A percentile compares a stretch with the other conserved stretches of the same genome.
These are phyloP conservation scores for Eristalis intricaria DNA, from an alignment of 2,888 invertebrate genomes.

Conservation along the genomic window DNA sequence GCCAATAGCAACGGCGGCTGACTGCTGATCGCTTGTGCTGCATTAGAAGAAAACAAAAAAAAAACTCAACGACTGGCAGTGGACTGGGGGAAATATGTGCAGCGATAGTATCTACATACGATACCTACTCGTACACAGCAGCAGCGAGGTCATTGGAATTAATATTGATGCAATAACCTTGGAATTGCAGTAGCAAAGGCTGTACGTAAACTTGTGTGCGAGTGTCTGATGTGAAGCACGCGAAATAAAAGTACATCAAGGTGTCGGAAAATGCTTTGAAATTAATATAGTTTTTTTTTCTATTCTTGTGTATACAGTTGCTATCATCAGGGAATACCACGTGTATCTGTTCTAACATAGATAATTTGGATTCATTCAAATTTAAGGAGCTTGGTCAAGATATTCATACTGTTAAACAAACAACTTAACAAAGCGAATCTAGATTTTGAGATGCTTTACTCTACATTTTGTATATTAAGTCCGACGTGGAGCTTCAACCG, in stretches of 20 bases:
- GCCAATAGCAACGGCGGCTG: conserved; percentile 9
- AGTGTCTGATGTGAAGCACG: conserved; percentile 9
- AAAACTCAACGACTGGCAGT: conserved; percentile 7
- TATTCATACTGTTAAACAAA: too few relatives aligned
- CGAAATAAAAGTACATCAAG: conserved; percentile 19
- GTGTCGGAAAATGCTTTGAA: conserved; percentile 3
- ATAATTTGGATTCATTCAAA: too few relatives aligned
- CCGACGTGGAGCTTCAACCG: too few relatives aligned
- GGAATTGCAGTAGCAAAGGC: conserved; percentile 31
- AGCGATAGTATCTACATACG: not conserved
- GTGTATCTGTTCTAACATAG: conserved; percentile 3
- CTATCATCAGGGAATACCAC: not conserved
- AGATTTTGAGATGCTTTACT: too few relatives aligned
- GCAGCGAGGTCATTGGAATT: conserved; percentile 68
- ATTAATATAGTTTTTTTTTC: not conserved
- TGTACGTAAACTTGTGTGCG: conserved; percentile 4
- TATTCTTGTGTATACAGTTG: not conserved
- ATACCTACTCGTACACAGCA: not conserved
- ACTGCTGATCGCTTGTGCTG: conserved; percentile 45
- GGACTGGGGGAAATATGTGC: conserved; percentile 9
- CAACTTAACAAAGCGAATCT: too few relatives aligned
- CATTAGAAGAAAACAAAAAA: conserved; percentile 43
- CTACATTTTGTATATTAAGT: too few relatives aligned
- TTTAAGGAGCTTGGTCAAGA: too few relatives aligned
- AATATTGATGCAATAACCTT: conserved; percentile 69